Base-by-base conservation (phyloP, 2,113 vertebrate species). In the Romanogobio albipinnatus region DNA sequence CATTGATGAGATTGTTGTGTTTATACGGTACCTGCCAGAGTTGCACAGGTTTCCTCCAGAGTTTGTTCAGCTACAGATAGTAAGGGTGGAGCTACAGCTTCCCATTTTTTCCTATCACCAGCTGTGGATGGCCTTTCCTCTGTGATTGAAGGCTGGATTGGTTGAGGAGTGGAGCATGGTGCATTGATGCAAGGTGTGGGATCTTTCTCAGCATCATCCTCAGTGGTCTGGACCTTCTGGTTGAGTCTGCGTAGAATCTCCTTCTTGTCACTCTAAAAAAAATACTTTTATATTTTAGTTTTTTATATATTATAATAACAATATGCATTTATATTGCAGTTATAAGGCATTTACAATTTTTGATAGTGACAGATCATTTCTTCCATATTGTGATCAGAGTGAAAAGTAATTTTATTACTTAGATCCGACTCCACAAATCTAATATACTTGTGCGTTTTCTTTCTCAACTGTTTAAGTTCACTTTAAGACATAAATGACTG, bases 191-290 rank as follows among this genome's bases (percentile, higher is more conserved):
- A 58, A 9, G 66, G 56, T 2, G 84, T 86, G 1, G 47, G 88
- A 82, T 15, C 86, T 43, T 61, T 90, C 53, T 88, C 90, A 29
- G 36, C 24, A 85, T 92, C 92, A 73, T 87, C 93, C 90, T 90
- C 93, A 77, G 86, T 68, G 47, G 75, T 94, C 87, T 96, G 95
- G 84, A 92, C 89, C 94, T 96, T 98, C 91, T 98, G 93, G 92
- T 99, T 99, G 53, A 99, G 93, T 88, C 97, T 94, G 80, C 91
- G 95, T 8, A 99, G 92, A 92, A 99, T 99, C 91, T 98, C 95
- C 90, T 95, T 94, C 82, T 99, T 98, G 85, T 96, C 94, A 91
- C 86, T 96, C 97, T 99, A 91, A 84, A 3, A 56, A 61, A 29
- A 19, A 33, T 5, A 39, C 5, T 5, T 5, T 5, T 39, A 0